Evolutionary conservation across 2,888 invertebrate species (phyloP).

Genomic region (Agrochola lota): DNA sequence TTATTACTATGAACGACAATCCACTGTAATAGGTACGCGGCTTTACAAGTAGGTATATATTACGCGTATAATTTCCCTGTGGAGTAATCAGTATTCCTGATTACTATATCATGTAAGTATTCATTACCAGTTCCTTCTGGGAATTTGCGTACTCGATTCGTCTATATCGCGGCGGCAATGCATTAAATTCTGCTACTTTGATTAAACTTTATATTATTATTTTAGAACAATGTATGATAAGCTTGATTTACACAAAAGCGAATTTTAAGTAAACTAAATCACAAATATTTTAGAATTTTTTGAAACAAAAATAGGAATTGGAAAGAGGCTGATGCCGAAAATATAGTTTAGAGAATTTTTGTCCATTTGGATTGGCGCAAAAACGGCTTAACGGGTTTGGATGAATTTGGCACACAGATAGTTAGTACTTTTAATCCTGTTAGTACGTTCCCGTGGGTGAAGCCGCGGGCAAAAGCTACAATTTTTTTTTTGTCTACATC

Average conservation of each 20-base stretch:
- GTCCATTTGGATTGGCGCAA: too few species aligned
- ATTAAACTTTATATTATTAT: slow-evolving; percentile 12
- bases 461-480: too few species aligned
- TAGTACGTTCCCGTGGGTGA: too few species aligned
- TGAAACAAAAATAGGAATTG: too few species aligned
- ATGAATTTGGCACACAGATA: too few species aligned
- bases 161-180: slow-evolving; percentile 28
- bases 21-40: slow-evolving; percentile 3
- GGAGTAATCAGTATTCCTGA: slow-evolving; percentile 56
- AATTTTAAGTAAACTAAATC: neutral
- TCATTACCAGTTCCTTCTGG: slow-evolving; percentile 43
- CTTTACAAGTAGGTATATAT: slow-evolving; percentile 21
- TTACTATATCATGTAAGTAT: slow-evolving; percentile 53
- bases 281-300: too few species aligned
- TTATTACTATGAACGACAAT: slow-evolving; percentile 17
- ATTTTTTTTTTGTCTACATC: too few species aligned
- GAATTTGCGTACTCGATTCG: slow-evolving; percentile 16
- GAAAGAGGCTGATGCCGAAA: too few species aligned
- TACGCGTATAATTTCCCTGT: slow-evolving; percentile 45
- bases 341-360: neutral
- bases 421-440: too few species aligned
- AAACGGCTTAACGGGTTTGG: too few species aligned
- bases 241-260: neutral
- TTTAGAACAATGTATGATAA: neutral
- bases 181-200: slow-evolving; percentile 8